These are phyloP conservation scores for Zootoca vivipara DNA, from an alignment of 2,113 vertebrate genomes.

Conservation along the genomic window DNA sequence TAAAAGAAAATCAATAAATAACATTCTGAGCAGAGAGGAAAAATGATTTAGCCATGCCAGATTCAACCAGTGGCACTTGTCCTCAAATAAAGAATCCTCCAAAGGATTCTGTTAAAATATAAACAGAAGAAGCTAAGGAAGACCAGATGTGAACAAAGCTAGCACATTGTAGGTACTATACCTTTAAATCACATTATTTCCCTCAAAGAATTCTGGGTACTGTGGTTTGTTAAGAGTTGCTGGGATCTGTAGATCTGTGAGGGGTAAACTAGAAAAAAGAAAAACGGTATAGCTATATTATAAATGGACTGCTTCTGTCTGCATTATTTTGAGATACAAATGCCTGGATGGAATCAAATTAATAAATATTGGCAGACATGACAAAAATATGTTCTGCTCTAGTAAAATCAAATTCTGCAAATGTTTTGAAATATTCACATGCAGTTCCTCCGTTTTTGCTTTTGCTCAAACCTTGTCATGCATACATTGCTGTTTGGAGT, in stretches of 20 bases:
- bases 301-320: conserved; percentile 44
- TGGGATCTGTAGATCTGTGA: too few relatives aligned
- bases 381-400: conserved; percentile 59
- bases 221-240: too few relatives aligned
- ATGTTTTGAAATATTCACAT: conserved; percentile 49
- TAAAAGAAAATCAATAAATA: not conserved
- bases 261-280: too few relatives aligned
- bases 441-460: conserved; percentile 27
- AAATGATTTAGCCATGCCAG: not conserved
- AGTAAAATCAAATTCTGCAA: conserved; percentile 40
- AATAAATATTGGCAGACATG: conserved; percentile 50
- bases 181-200: too few relatives aligned
- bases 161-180: not conserved
- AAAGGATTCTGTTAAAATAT: too few relatives aligned
- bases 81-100: not conserved
- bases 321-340: conserved; percentile 41
- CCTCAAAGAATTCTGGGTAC: too few relatives aligned
- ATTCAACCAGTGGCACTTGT: not conserved
- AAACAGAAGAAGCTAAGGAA: not conserved
- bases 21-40: not conserved
- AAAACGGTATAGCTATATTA: conserved; percentile 43
- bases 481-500: conserved; percentile 44
- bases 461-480: conserved; percentile 44
- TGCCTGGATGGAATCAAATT: conserved; percentile 50
- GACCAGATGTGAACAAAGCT: not conserved